A percentile compares a stretch with the other conserved stretches of the same genome.
Conservation (phyloP, 2,888 invertebrate species). For the Cephus nigrinus region DNA sequence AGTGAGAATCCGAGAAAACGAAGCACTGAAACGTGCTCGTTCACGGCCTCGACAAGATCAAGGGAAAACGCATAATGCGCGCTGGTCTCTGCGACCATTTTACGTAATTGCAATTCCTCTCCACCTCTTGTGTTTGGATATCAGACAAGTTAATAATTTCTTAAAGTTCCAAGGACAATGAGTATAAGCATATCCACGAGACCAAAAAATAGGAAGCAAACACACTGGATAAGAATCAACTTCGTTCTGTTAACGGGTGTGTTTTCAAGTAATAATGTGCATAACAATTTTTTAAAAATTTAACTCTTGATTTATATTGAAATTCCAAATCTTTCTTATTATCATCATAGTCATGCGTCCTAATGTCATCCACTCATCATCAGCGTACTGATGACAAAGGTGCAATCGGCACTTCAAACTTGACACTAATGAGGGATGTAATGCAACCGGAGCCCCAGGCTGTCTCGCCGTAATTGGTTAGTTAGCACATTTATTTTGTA, state of each 20-base stretch:
- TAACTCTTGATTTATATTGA: no score
- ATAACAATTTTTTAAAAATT: no score
- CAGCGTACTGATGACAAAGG: slow-evolving; percentile 26
- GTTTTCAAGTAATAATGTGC: no score
- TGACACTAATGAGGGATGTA: slow-evolving; percentile 53
- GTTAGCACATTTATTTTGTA: slow-evolving; percentile 54
- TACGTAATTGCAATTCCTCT: no score
- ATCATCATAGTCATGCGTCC: background rate
- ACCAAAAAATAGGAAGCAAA: no score
- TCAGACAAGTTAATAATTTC: no score
- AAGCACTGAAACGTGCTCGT: slow-evolving; percentile 8
- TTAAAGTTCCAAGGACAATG: no score
- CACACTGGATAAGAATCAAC: no score
- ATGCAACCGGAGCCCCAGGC: slow-evolving; percentile 24
- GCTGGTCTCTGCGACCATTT: no score
- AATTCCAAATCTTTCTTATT: background rate
- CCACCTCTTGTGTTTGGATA: no score
- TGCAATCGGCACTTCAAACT: slow-evolving; percentile 46
- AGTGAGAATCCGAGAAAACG: slow-evolving; percentile 14
- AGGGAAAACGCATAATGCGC: slow-evolving; percentile 10
- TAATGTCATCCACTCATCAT: background rate
- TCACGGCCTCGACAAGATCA: slow-evolving; percentile 21
- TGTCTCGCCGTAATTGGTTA: slow-evolving; percentile 47
- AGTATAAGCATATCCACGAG: no score
- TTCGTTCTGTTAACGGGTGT: no score